Evolutionary conservation across 2,888 invertebrate genomes (phyloP).

Genomic region (Aradus depressus): DNA sequence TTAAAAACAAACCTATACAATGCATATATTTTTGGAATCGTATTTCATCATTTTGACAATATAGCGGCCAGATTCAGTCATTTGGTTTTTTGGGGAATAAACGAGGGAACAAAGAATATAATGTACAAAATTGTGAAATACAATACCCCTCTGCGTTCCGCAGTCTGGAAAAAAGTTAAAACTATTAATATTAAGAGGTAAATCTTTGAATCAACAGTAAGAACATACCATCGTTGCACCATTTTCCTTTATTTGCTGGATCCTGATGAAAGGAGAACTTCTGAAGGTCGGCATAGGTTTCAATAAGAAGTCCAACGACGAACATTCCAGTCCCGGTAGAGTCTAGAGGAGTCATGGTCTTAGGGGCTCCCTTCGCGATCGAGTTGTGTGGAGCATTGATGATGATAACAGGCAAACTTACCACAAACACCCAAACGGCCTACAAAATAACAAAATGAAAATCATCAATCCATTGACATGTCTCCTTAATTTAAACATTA

Average conservation of each 20-base stretch:
- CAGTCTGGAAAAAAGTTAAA: too few relatives aligned
- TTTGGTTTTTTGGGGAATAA: too few relatives aligned
- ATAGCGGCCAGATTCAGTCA: too few relatives aligned
- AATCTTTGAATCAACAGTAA: too few relatives aligned
- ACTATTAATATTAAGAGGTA: too few relatives aligned
- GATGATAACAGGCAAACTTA: conserved; percentile 83
- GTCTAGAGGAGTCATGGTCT: conserved; percentile 77
- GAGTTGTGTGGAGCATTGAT: conserved; percentile 77
- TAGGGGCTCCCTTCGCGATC: conserved; percentile 50
- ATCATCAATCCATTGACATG: too few relatives aligned
- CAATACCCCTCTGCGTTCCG: too few relatives aligned
- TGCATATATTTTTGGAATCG: too few relatives aligned
- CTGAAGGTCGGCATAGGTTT: conserved; percentile 84
- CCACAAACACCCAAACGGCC: conserved; percentile 85
- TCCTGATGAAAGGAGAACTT: conserved; percentile 85
- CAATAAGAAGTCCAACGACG: conserved; percentile 70
- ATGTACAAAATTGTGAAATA: too few relatives aligned
- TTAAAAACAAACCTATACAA: too few relatives aligned
- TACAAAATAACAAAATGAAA: conserved; percentile 35
- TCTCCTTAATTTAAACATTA: neutral
- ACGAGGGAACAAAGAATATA: too few relatives aligned
- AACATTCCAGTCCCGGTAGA: conserved; percentile 77
- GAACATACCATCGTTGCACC: conserved; percentile 79
- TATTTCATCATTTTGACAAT: too few relatives aligned
- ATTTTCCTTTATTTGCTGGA: conserved; percentile 77